A percentile compares a stretch with the other conserved stretches of the same genome.
Conservation (phyloP, 2,888 invertebrate species). For the Dichetophora obliterata region DNA sequence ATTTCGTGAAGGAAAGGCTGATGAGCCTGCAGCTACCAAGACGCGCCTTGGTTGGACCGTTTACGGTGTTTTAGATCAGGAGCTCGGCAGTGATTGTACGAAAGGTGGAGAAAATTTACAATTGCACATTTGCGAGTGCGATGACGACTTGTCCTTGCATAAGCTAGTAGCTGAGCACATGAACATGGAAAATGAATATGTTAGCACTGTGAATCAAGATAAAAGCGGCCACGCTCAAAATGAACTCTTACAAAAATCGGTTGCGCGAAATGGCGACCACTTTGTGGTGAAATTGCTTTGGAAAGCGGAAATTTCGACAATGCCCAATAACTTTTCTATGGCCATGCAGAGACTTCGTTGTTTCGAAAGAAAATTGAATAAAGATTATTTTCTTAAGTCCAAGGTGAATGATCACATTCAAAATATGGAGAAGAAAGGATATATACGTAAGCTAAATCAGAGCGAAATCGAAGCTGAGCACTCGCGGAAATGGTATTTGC, state of each 20-base stretch:
- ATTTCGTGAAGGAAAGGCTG: slow-evolving; percentile 23
- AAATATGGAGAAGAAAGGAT: slow-evolving; percentile 40
- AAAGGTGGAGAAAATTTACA: not conserved
- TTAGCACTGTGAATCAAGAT: not conserved
- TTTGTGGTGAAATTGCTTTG: slow-evolving; percentile 49
- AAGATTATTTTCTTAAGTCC: slow-evolving; percentile 34
- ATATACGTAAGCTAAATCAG: slow-evolving; percentile 37
- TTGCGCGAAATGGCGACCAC: slow-evolving; percentile 20
- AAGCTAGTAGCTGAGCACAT: slow-evolving; percentile 33
- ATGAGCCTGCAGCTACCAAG: slow-evolving; percentile 38
- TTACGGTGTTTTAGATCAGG: slow-evolving; percentile 20
- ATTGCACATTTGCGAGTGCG: slow-evolving; percentile 40
- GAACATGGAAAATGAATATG: slow-evolving; percentile 21
- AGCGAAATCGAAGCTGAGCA: slow-evolving; percentile 14
- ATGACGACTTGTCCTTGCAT: slow-evolving; percentile 33
- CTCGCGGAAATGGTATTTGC: slow-evolving; percentile 53
- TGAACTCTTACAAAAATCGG: slow-evolving; percentile 25
- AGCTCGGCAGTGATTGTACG: not conserved
- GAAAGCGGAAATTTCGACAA: slow-evolving; percentile 45
- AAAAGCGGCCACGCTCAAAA: not conserved
- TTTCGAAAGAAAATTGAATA: slow-evolving; percentile 46
- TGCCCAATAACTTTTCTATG: slow-evolving; percentile 50
- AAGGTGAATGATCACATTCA: slow-evolving; percentile 33
- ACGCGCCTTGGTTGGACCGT: slow-evolving; percentile 40
- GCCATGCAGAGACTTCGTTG: slow-evolving; percentile 45